Base-by-base conservation (phyloP, 2,888 invertebrate genomes). In the Suillia variegata region DNA sequence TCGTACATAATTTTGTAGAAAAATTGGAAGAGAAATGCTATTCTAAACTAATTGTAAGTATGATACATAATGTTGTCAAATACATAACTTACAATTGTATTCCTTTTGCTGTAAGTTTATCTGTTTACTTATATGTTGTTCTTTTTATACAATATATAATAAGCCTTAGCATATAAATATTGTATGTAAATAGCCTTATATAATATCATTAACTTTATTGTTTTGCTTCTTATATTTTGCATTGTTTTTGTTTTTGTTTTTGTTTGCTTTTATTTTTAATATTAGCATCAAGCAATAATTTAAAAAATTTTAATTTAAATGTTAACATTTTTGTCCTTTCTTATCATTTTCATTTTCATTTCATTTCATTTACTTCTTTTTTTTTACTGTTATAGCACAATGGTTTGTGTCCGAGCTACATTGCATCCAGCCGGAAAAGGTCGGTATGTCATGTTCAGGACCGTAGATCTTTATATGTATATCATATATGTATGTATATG, bases 291-390 rank as follows among this genome's bases (percentile, higher is more conserved):
- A 45, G 45, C 45, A 3, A 53, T 53, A 53, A 38, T 53, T 52
- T 20, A 15, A 33, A 53, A 42, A 34, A 53, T 47, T 58, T 54
- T 50, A 59, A 55, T 55, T 59, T 59, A 59, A 59, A 59, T 59
- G 59, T 59, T 59, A 59, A 59, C 59, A 59, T 59, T 54, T 26
- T 51, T 54, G 38, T 59, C 45, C 52, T 54, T 49, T n/a, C n/a
- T n/a, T n/a, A n/a, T n/a, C n/a, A n/a, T n/a, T n/a, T n/a, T n/a
- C n/a, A n/a, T n/a, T n/a, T n/a, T n/a, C n/a, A n/a, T n/a, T n/a
- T n/a, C n/a, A n/a, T n/a, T n/a, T n/a, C n/a, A n/a, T n/a, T n/a
- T 50, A 50, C 13, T 18, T 58, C 6, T 20, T 20, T 45, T 2
- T 45, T 33, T 49, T 47, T 53, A 38, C 2, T 38, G 49, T 26